Percentiles rank a stretch among this genome's conserved stretches.
phyloP scores from a whole-genome alignment of 2,113 vertebrate species.

The Prinia subflava region DNA sequence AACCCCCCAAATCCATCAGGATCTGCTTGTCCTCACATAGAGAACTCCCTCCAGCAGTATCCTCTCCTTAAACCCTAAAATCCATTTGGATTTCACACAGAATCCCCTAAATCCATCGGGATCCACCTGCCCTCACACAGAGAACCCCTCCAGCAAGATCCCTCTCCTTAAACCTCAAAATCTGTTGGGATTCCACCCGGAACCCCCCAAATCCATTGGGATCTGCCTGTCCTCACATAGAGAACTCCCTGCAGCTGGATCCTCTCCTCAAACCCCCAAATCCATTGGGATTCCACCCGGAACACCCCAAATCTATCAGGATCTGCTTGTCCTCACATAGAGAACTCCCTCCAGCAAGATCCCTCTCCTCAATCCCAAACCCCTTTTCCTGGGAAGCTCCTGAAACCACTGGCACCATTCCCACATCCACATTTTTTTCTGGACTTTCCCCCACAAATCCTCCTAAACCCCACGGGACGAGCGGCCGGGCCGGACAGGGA shows the following conservation, averaged over 20 bases:
- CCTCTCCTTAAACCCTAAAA: background rate
- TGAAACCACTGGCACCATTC: background rate
- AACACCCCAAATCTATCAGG: background rate
- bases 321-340: too few relatives aligned
- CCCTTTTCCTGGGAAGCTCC: background rate
- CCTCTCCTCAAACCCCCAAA: background rate
- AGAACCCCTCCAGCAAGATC: background rate
- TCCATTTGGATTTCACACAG: too few relatives aligned
- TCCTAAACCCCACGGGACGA: fast-evolving
- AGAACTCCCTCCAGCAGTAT: background rate
- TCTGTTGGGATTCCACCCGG: background rate
- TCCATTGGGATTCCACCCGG: too few relatives aligned
- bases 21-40: too few relatives aligned
- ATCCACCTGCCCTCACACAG: background rate
- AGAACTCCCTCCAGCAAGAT: too few relatives aligned
- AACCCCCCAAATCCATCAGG: background rate
- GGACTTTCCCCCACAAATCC: fast-evolving
- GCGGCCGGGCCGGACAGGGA: background rate
- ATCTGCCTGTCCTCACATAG: too few relatives aligned
- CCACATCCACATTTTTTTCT: fast-evolving
- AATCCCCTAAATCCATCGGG: background rate
- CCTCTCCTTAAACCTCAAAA: too few relatives aligned
- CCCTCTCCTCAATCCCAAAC: background rate
- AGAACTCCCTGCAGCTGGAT: too few relatives aligned
- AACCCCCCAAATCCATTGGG: background rate